These are phyloP conservation scores for Pyralis farinalis DNA, from an alignment of 2,888 invertebrate species.

Conservation along the genomic window DNA sequence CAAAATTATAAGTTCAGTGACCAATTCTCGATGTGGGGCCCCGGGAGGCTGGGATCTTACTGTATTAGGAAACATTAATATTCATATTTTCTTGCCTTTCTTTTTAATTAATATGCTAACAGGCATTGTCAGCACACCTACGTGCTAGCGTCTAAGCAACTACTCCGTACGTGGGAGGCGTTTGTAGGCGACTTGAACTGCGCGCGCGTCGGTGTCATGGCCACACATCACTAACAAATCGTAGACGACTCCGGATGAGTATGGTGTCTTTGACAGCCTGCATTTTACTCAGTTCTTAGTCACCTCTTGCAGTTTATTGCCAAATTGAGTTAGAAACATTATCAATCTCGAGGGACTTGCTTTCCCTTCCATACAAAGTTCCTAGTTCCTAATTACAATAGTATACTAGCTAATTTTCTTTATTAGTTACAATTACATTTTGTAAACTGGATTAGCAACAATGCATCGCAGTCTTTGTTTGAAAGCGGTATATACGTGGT, in stretches of 20 bases:
- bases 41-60: constrained; percentile 5
- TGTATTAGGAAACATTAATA: constrained; percentile 51
- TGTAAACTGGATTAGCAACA: too few relatives aligned
- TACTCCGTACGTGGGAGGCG: constrained; percentile 45
- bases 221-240: constrained; percentile 42
- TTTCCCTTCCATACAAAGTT: too few relatives aligned
- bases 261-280: not conserved
- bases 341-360: too few relatives aligned
- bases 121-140: constrained; percentile 74
- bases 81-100: constrained; percentile 70
- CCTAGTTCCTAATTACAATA: too few relatives aligned
- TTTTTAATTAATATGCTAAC: constrained; percentile 78
- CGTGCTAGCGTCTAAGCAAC: constrained; percentile 45
- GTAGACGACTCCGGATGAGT: constrained; percentile 7
- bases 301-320: too few relatives aligned
- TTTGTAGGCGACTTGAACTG: constrained; percentile 50
- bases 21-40: constrained; percentile 13
- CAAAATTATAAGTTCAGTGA: constrained; percentile 17
- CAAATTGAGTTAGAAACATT: too few relatives aligned
- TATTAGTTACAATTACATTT: too few relatives aligned
- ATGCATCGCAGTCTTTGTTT: too few relatives aligned
- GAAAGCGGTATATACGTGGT: too few relatives aligned
- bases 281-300: too few relatives aligned
- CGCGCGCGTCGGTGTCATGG: constrained; percentile 61
- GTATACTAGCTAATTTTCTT: too few relatives aligned